phyloP scores from a whole-genome alignment of 2,888 invertebrate species.

The Litoditis marina region DNA sequence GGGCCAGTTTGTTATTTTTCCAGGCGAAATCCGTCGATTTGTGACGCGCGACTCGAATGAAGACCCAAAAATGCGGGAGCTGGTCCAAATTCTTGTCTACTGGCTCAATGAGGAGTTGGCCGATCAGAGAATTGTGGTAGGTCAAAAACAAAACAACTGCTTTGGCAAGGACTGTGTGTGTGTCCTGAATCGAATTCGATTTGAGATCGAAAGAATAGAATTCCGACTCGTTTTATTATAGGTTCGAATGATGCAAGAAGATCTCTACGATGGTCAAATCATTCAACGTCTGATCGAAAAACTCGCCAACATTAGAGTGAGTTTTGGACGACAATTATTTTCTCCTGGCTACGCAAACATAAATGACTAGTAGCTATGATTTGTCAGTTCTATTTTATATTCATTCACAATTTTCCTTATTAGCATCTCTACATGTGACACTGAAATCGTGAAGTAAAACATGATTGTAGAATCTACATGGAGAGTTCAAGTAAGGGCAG shows the following conservation, averaged over 20 bases:
- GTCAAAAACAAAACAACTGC: neutral
- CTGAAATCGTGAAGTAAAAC: no score
- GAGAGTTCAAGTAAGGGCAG: no score
- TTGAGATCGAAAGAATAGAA: no score
- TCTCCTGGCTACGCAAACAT: neutral
- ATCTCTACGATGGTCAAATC: slow-evolving; percentile 93
- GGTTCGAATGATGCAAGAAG: slow-evolving; percentile 88
- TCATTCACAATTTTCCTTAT: no score
- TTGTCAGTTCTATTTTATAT: no score
- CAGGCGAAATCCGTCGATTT: slow-evolving; percentile 89
- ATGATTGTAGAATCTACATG: no score
- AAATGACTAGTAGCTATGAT: no score
- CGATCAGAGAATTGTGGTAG: slow-evolving; percentile 87
- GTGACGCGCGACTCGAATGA: slow-evolving; percentile 84
- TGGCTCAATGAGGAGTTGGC: slow-evolving; percentile 99
- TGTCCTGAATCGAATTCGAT: neutral
- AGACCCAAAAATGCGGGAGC: slow-evolving; percentile 71
- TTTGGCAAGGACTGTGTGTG: no score
- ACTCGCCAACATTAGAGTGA: slow-evolving; percentile 52
- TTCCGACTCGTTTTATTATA: neutral
- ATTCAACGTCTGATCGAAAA: slow-evolving; percentile 71
- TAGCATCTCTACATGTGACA: no score
- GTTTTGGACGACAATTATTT: neutral
- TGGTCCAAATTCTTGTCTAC: slow-evolving; percentile 73
- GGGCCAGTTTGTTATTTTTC: slow-evolving; percentile 16